Evolutionary conservation across 2,888 invertebrate genomes (phyloP).

Genomic region (Nomada fucata): DNA sequence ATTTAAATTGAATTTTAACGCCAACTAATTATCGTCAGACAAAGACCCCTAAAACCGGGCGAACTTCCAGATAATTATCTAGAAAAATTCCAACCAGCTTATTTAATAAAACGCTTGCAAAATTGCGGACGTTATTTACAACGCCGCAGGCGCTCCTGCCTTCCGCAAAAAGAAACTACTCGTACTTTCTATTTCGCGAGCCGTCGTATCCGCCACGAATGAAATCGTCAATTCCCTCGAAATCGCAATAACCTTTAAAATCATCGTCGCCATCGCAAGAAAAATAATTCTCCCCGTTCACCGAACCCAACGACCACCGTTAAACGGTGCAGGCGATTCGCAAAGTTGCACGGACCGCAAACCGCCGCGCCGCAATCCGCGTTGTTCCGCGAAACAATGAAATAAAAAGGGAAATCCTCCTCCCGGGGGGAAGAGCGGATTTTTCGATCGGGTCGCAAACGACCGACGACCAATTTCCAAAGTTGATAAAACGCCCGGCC

Average conservation of each 20-base stretch:
- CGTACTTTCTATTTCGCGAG: too few relatives aligned
- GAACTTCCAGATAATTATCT: constrained; percentile 35
- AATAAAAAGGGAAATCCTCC: neutral
- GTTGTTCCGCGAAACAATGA: neutral
- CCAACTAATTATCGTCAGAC: constrained; percentile 54
- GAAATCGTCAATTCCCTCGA: too few relatives aligned
- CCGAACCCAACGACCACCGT: too few relatives aligned
- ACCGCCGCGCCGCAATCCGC: too few relatives aligned
- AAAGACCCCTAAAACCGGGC: constrained; percentile 30
- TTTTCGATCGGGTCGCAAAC: constrained; percentile 10
- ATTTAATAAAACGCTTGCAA: constrained; percentile 4
- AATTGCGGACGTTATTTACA: neutral
- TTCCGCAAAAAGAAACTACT: too few relatives aligned
- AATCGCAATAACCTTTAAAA: too few relatives aligned
- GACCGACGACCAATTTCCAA: neutral
- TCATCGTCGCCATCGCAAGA: too few relatives aligned
- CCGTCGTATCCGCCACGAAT: too few relatives aligned
- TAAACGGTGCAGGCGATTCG: too few relatives aligned
- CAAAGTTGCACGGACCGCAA: too few relatives aligned
- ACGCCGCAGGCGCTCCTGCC: neutral
- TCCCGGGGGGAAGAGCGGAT: neutral
- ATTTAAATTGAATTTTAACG: constrained; percentile 33
- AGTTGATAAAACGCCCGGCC: neutral
- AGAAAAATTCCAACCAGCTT: neutral
- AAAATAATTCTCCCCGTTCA: too few relatives aligned